Base-by-base conservation (phyloP, 1,140 invertebrate genomes). In the Riptortus pedestris region DNA sequence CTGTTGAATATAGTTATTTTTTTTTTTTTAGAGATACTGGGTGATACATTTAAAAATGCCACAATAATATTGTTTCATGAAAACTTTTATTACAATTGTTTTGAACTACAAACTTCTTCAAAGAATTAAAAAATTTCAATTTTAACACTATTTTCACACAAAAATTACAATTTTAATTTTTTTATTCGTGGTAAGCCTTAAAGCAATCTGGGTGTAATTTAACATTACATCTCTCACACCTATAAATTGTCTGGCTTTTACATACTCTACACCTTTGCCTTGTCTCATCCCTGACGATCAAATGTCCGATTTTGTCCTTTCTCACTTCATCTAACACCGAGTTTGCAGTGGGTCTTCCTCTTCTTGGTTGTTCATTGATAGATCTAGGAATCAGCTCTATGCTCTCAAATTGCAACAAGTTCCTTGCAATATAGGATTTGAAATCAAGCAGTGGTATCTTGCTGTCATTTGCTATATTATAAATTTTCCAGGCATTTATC, bases 401-500 rank as follows among this genome's bases (percentile, higher is more conserved):
- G 62, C 28, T 9, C n/a, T 12, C 27, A 16, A 26, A 14, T 28
- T 60, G 28, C 38, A 60, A 45, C n/a, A 60, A 28, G 33, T 7
- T 43, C 33, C n/a, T 20, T 38, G 20, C 29, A 60, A 60, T 28
- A 16, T 45, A 38, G 33, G 63, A 65, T 27, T 52, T 27, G 45
- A 65, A 60, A 16, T 65, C 38, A 27, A 65, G 51, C 57, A 48
- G 18, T 47, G 38, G 22, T 14, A 48, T 63, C 28, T 62, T 38
- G 24, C 55, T 60, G 31, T 45, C 63, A 31, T 63, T 61, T 16
- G 47, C 62, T 47, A 52, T 52, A 59, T 58, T 63, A 51, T 64
- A 58, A 31, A 66, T 45, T 1, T 47, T 57, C 67, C 67, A 70
- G 4, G 67, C 65, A 70, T 72, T 72, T 20, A 71, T 59, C 38